A percentile compares a stretch with the other conserved stretches of the same genome.
These are phyloP conservation scores for Helicoverpa assulta DNA, from an alignment of 2,888 invertebrate species.

Conservation along the genomic window DNA sequence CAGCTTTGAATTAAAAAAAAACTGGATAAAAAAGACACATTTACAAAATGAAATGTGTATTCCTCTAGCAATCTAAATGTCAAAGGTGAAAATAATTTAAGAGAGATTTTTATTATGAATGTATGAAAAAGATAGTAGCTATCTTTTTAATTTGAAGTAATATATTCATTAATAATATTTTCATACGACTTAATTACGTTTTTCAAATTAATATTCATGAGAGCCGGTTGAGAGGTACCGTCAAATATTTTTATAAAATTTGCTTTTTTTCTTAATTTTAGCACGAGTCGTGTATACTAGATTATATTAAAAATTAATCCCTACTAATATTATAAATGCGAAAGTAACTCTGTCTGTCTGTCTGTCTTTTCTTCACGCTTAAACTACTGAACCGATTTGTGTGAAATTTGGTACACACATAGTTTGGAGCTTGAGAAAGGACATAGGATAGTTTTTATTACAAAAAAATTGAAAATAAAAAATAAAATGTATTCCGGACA, in stretches of 20 bases:
- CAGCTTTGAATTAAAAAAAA: too few species aligned
- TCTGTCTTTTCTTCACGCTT: too few species aligned
- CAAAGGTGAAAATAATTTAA: slow-evolving; percentile 1
- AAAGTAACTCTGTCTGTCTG: too few species aligned
- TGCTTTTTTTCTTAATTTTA: neutral
- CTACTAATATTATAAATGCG: too few species aligned
- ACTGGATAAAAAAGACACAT: neutral
- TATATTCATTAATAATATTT: slow-evolving; percentile 31
- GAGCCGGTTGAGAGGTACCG: slow-evolving; percentile 1
- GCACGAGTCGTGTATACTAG: neutral
- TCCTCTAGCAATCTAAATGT: neutral
- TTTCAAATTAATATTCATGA: slow-evolving; percentile 42
- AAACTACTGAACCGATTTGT: too few species aligned
- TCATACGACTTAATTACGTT: slow-evolving; percentile 30
- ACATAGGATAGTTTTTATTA: too few species aligned
- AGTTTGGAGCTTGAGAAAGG: too few species aligned
- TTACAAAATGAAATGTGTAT: neutral
- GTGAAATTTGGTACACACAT: too few species aligned
- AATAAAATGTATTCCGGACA: too few species aligned
- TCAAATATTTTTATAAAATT: slow-evolving; percentile 17
- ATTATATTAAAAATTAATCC: slow-evolving; percentile 20
- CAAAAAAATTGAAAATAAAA: too few species aligned
- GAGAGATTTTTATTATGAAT: slow-evolving; percentile 1
- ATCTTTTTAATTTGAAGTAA: neutral
- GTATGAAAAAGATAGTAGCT: neutral